Conservation (phyloP, 2,113 vertebrate genomes). For the Brienomyrus brachyistius region DNA sequence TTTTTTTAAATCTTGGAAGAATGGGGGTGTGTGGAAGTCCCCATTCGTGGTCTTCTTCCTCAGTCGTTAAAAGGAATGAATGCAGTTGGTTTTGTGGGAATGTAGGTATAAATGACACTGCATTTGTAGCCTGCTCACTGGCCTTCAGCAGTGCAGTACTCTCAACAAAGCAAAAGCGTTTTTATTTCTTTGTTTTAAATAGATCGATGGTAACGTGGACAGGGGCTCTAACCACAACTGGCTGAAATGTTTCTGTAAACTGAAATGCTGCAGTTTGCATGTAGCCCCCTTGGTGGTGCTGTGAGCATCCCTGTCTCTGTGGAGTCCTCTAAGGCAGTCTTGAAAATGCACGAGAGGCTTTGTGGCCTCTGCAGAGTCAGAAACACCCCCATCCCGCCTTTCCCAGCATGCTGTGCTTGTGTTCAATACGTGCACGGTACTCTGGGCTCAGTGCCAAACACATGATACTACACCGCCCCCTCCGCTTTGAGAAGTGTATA, state of each 20-base stretch:
- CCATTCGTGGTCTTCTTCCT: background rate
- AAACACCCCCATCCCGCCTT: background rate
- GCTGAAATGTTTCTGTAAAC: background rate
- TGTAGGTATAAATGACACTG: background rate
- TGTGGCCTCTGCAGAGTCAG: background rate
- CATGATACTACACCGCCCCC: background rate
- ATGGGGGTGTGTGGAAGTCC: background rate
- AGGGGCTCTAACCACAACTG: background rate
- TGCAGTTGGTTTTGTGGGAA: background rate
- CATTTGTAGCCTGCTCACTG: background rate
- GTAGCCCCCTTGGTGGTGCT: constrained; percentile 15
- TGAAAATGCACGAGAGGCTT: background rate
- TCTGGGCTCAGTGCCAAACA: background rate
- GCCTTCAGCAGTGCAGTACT: background rate
- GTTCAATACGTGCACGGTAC: background rate
- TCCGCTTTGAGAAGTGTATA: background rate
- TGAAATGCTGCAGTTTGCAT: background rate
- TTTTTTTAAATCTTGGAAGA: background rate
- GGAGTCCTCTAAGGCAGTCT: background rate
- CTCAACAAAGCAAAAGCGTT: background rate
- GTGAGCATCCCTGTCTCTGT: constrained; percentile 5
- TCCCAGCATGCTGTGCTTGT: background rate
- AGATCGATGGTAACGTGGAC: background rate
- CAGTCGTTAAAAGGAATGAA: background rate
- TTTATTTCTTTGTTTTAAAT: background rate